Percentiles rank a stretch among this genome's conserved stretches.
Evolutionary conservation across 2,888 invertebrate genomes (phyloP).

Genomic region (Aquatica leii): DNA sequence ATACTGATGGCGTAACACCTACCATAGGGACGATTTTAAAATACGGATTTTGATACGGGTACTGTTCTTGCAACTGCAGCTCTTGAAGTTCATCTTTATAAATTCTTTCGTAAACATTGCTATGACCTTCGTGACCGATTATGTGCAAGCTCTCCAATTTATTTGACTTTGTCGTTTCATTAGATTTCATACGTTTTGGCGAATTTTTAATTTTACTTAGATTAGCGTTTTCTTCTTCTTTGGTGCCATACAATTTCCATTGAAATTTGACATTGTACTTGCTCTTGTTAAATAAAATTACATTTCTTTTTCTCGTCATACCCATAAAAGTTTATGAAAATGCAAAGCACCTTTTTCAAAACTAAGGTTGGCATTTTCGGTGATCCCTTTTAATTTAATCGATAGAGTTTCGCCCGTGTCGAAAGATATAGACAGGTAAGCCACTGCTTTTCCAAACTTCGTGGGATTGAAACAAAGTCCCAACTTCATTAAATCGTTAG

Average conservation of each 20-base stretch:
- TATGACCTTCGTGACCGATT: conserved; percentile 51
- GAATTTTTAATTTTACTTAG: conserved; percentile 45
- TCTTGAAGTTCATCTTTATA: conserved; percentile 57
- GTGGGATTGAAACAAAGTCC: conserved; percentile 64
- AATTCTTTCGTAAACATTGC: conserved; percentile 59
- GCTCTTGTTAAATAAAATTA: conserved; percentile 67
- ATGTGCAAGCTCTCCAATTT: conserved; percentile 51
- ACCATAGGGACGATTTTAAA: conserved; percentile 67
- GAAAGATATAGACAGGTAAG: conserved; percentile 55
- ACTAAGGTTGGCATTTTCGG: conserved; percentile 62
- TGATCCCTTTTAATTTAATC: conserved; percentile 60
- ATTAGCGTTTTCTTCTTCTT: conserved; percentile 57
- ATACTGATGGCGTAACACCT: conserved; percentile 1
- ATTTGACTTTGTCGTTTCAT: conserved; percentile 47
- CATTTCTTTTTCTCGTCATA: conserved; percentile 62
- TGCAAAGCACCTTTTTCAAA: conserved; percentile 63
- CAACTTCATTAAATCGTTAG: conserved; percentile 63
- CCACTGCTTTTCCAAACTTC: conserved; percentile 59
- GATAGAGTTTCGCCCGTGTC: conserved; percentile 64
- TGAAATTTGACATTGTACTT: conserved; percentile 64
- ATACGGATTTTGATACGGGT: conserved; percentile 51
- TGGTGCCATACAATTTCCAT: conserved; percentile 66
- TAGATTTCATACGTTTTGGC: conserved; percentile 47
- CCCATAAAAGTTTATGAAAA: conserved; percentile 69
- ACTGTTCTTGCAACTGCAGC: conserved; percentile 50